Percentiles rank a stretch among this genome's conserved stretches.
Conservation (phyloP, 1,140 invertebrate genomes). For the Lerema accius region DNA sequence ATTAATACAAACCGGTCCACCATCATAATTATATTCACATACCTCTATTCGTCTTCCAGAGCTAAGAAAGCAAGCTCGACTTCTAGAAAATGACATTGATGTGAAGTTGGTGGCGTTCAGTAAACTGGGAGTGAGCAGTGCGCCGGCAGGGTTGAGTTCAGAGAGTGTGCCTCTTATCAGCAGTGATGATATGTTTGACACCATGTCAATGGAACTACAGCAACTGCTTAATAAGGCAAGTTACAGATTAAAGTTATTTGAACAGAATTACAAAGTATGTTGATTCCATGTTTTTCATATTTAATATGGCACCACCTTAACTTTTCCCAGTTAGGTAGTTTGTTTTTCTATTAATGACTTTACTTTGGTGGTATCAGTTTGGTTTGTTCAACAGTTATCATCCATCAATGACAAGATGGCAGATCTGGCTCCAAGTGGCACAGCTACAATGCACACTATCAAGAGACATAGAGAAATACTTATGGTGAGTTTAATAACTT, state of each 20-base stretch:
- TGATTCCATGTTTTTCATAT: no score
- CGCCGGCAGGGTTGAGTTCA: conserved; percentile 70
- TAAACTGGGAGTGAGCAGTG: conserved; percentile 92
- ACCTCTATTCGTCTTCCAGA: conserved; percentile 84
- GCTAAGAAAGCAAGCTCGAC: conserved; percentile 95
- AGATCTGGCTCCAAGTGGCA: conserved; percentile 89
- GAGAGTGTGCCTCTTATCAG: conserved; percentile 93
- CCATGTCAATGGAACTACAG: conserved; percentile 95
- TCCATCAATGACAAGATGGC: conserved; percentile 95
- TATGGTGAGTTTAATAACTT: conserved; percentile 80
- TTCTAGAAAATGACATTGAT: conserved; percentile 98
- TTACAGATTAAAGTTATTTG: conserved; percentile 1
- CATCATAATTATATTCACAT: no score
- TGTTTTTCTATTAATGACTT: no score
- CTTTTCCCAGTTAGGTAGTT: no score
- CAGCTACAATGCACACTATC: conserved; percentile 94
- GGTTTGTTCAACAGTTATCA: conserved; percentile 86
- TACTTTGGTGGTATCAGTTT: no score
- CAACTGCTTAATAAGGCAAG: conserved; percentile 91
- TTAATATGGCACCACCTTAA: no score
- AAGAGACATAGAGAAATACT: conserved; percentile 97
- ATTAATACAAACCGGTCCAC: no score
- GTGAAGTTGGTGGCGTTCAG: conserved; percentile 97
- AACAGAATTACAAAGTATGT: no score
- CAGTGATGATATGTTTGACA: conserved; percentile 95